A percentile compares a stretch with the other conserved stretches of the same genome.
Conservation (phyloP, 2,797 vertebrate species). For the Lutjanus argentimaculatus region DNA sequence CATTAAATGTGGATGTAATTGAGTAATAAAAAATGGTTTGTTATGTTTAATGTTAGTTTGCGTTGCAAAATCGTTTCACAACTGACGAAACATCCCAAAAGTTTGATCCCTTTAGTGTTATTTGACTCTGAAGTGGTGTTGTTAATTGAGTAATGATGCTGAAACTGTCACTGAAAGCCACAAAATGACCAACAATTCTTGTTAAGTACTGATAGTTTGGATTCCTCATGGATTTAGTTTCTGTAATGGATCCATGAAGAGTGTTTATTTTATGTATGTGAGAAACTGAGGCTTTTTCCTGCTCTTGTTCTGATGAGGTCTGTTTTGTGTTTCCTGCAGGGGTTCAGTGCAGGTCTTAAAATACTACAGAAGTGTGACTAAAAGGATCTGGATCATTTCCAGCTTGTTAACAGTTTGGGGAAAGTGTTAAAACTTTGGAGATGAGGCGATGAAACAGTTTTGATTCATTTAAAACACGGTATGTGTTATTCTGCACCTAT, state of each 20-base stretch:
- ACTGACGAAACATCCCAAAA: background rate
- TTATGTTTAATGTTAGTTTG: background rate
- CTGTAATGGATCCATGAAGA: background rate
- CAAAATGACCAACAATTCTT: background rate
- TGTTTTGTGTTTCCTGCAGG: background rate
- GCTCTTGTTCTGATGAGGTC: background rate
- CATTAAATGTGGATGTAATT: slow-evolving; percentile 8
- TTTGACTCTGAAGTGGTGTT: background rate
- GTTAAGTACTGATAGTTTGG: background rate
- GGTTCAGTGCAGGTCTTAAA: background rate
- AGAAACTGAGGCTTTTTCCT: background rate
- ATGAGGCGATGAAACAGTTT: background rate
- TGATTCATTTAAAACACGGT: background rate
- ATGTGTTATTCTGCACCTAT: too few species aligned
- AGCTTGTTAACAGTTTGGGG: background rate
- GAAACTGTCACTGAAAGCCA: background rate
- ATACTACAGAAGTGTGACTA: background rate
- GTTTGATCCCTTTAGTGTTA: background rate
- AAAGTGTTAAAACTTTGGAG: background rate
- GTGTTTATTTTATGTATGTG: background rate
- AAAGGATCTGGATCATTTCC: background rate
- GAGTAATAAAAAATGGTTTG: background rate
- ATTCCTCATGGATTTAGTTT: background rate
- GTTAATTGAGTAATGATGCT: background rate
- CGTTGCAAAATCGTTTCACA: background rate